These are phyloP conservation scores for Heliconius erato DNA, from an alignment of 2,888 invertebrate species.

Conservation along the genomic window DNA sequence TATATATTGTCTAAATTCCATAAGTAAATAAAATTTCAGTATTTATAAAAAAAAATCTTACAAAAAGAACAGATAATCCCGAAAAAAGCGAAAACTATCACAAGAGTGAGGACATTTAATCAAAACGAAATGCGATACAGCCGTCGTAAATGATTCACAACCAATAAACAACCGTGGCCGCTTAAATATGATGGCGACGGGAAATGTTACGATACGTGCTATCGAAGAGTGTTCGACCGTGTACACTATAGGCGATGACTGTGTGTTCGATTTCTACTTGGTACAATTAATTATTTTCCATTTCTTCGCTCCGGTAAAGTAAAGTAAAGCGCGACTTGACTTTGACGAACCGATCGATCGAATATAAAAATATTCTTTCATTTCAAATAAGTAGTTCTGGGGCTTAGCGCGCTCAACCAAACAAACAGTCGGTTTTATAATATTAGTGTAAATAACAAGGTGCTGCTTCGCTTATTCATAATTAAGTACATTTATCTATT, in stretches of 20 bases:
- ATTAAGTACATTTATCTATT: no score
- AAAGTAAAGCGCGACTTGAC: no score
- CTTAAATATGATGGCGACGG: slow-evolving; percentile 19
- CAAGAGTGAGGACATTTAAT: slow-evolving; percentile 19
- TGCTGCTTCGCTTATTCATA: no score
- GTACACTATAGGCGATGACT: neutral
- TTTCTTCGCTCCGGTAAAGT: no score
- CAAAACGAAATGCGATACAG: slow-evolving; percentile 22
- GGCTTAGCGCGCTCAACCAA: no score
- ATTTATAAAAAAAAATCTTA: neutral
- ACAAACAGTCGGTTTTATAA: no score
- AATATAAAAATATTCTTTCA: no score
- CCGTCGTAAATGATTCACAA: slow-evolving; percentile 26
- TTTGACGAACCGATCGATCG: no score
- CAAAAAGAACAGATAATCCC: neutral
- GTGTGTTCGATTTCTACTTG: neutral
- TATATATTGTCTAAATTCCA: neutral
- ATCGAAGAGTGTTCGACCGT: neutral
- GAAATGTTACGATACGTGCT: neutral
- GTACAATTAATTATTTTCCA: neutral
- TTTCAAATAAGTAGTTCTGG: no score
- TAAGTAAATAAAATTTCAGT: neutral
- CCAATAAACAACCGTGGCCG: slow-evolving; percentile 28
- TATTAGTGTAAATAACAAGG: no score
- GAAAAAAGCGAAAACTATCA: neutral